Percentiles rank a stretch among this genome's conserved stretches.
phyloP scores from a whole-genome alignment of 2,113 vertebrate species.

The Malurus elegans region DNA sequence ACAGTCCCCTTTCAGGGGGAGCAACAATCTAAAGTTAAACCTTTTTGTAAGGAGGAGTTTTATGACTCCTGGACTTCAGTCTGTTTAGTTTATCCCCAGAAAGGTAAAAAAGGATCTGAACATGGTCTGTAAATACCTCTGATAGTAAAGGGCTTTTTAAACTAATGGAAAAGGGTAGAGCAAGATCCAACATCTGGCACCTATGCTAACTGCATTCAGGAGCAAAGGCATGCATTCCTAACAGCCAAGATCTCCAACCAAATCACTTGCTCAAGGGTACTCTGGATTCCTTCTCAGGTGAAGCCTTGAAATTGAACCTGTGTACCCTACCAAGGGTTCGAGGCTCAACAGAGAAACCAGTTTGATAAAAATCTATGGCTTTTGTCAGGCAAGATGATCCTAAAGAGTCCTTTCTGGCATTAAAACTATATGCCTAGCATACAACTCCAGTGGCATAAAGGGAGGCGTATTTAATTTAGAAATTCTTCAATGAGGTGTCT shows the following conservation, averaged over 20 bases:
- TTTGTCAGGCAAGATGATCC: background rate
- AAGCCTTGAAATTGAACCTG: constrained; percentile 20
- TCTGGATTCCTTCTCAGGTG: background rate
- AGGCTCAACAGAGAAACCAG: background rate
- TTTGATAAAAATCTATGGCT: background rate
- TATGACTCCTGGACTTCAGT: constrained; percentile 11
- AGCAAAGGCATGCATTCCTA: background rate
- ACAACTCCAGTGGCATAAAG: background rate
- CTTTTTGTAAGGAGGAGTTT: background rate
- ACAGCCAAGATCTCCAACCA: background rate
- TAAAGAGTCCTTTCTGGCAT: background rate
- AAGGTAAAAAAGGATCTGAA: constrained; percentile 8
- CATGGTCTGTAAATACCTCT: constrained; percentile 1
- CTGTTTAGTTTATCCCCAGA: constrained; percentile 1
- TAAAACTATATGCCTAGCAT: background rate
- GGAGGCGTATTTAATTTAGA: background rate
- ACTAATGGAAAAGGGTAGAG: background rate
- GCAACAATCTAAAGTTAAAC: background rate
- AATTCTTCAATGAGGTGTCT: background rate
- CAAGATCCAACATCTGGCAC: constrained; percentile 13
- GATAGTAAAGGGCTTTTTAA: constrained; percentile 27
- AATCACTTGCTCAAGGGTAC: constrained; percentile 21
- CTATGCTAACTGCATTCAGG: background rate
- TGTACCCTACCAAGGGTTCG: background rate
- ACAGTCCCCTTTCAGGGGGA: constrained; percentile 12